Conservation (phyloP, 2,797 vertebrate genomes). For the Phalloptychus januarius region DNA sequence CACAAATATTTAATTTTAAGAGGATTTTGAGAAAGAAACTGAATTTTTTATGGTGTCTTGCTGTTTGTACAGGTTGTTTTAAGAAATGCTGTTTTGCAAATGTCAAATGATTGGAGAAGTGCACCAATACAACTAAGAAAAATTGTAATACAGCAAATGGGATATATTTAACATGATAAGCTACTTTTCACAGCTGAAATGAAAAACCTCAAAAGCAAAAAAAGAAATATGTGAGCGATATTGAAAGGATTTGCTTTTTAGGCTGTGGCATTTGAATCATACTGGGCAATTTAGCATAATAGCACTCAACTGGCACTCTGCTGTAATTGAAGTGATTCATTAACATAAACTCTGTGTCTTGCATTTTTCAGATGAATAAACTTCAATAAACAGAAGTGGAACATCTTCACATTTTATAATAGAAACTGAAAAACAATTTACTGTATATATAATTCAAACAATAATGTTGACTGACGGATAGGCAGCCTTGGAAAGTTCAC, state of each 20-base stretch:
- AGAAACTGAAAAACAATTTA: neutral
- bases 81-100: too few relatives aligned
- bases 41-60: too few relatives aligned
- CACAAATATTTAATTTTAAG: too few relatives aligned
- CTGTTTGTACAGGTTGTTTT: too few relatives aligned
- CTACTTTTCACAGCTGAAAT: neutral
- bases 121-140: too few relatives aligned
- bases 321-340: conserved; percentile 3
- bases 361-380: neutral
- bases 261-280: neutral
- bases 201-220: neutral
- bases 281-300: neutral
- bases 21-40: too few relatives aligned
- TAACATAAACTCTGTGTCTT: neutral
- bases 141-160: neutral
- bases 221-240: neutral
- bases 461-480: neutral
- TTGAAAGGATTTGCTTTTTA: neutral
- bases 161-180: neutral
- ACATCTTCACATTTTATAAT: neutral
- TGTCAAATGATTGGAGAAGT: too few relatives aligned
- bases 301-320: conserved; percentile 4
- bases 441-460: neutral
- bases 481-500: neutral
- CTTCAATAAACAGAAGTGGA: neutral